phyloP scores from a whole-genome alignment of 2,888 invertebrate genomes.

The Perizoma flavofasciatum region DNA sequence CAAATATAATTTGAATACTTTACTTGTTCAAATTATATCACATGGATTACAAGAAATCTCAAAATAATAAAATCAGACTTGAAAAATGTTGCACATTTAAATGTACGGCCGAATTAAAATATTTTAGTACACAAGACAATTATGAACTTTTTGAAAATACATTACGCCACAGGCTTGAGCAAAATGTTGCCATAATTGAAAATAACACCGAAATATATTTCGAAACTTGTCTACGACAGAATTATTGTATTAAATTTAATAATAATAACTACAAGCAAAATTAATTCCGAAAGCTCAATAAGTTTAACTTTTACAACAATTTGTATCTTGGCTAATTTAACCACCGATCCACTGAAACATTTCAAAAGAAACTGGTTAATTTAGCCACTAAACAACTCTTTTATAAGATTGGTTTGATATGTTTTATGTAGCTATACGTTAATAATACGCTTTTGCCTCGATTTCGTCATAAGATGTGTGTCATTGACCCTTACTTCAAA shows the following conservation, averaged over 20 bases:
- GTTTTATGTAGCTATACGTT: constrained; percentile 77
- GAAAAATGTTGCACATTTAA: constrained; percentile 51
- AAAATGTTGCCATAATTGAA: constrained; percentile 72
- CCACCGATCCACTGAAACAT: constrained; percentile 34
- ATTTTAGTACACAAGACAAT: constrained; percentile 28
- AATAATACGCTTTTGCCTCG: constrained; percentile 59
- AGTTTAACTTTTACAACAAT: constrained; percentile 47
- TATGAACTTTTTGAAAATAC: constrained; percentile 37
- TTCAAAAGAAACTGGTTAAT: constrained; percentile 48
- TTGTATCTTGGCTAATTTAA: constrained; percentile 37
- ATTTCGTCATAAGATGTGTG: constrained; percentile 67
- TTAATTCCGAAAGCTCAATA: constrained; percentile 72
- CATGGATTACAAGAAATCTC: constrained; percentile 72
- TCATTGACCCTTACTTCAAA: constrained; percentile 50
- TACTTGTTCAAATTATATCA: constrained; percentile 75
- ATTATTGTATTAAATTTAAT: constrained; percentile 61
- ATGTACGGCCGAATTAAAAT: constrained; percentile 45
- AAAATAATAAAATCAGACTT: constrained; percentile 67
- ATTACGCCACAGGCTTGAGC: constrained; percentile 67
- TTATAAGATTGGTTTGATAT: constrained; percentile 66
- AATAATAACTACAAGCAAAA: constrained; percentile 63
- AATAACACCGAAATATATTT: constrained; percentile 52
- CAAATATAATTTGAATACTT: constrained; percentile 65
- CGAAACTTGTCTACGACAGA: constrained; percentile 62
- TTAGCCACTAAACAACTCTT: constrained; percentile 49